These are phyloP conservation scores for Drosophila acutilabella DNA, from an alignment of 2,888 invertebrate species.

Conservation along the genomic window DNA sequence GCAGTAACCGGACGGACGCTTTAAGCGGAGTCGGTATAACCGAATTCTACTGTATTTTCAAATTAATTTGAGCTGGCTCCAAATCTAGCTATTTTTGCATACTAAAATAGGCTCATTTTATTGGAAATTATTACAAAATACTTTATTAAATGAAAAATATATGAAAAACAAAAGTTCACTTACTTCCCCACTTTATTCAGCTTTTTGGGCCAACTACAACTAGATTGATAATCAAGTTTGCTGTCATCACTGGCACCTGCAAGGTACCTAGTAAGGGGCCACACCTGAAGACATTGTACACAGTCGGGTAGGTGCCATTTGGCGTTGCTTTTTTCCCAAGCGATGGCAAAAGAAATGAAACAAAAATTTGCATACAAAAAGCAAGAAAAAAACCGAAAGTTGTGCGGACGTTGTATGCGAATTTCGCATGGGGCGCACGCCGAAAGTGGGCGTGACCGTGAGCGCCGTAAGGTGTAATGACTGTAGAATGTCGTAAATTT, in stretches of 20 bases:
- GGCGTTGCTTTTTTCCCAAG: slow-evolving; percentile 40
- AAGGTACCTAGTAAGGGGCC: neutral
- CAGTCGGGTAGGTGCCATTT: slow-evolving; percentile 26
- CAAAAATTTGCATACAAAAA: slow-evolving; percentile 74
- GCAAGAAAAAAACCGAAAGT: slow-evolving; percentile 49
- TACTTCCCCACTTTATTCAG: neutral
- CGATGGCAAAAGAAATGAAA: slow-evolving; percentile 48
- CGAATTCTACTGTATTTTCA: too few relatives aligned
- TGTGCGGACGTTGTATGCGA: slow-evolving; percentile 76
- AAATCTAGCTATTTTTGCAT: too few relatives aligned
- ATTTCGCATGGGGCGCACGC: slow-evolving; percentile 72
- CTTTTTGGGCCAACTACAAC: neutral
- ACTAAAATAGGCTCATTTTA: too few relatives aligned
- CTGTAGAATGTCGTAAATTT: slow-evolving; percentile 78
- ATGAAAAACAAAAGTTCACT: too few relatives aligned
- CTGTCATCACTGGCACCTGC: neutral
- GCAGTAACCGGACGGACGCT: too few relatives aligned
- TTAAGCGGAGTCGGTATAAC: too few relatives aligned
- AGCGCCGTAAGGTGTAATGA: slow-evolving; percentile 75
- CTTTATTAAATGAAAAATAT: too few relatives aligned
- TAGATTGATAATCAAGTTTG: neutral
- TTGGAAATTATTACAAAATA: too few relatives aligned
- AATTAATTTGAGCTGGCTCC: too few relatives aligned
- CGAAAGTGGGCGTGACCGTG: slow-evolving; percentile 57
- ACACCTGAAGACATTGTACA: neutral